These are phyloP conservation scores for Bibio marci DNA, from an alignment of 2,888 invertebrate genomes.

Conservation along the genomic window DNA sequence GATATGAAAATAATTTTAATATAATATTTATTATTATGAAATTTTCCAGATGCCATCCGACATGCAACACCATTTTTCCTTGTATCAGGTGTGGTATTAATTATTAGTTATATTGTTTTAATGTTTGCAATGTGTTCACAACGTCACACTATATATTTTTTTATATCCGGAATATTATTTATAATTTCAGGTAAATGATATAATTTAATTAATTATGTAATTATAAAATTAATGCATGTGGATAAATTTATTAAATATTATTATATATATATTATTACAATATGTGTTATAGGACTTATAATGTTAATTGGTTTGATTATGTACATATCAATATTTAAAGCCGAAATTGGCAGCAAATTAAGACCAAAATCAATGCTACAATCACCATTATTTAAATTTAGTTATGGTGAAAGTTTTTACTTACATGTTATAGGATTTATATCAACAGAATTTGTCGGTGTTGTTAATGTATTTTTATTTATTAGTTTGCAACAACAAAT, in stretches of 20 bases:
- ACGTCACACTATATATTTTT: conserved; percentile 60
- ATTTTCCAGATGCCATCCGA: conserved; percentile 74
- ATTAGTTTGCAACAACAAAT: conserved; percentile 34
- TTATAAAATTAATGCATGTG: too few species aligned
- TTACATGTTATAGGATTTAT: conserved; percentile 72
- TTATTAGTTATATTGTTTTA: conserved; percentile 64
- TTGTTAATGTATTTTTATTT: conserved; percentile 73
- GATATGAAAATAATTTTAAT: too few species aligned
- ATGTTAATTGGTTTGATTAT: conserved; percentile 84
- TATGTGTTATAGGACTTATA: conserved; percentile 67
- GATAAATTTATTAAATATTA: neutral
- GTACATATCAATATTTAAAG: conserved; percentile 84
- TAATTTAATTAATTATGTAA: neutral
- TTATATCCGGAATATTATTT: conserved; percentile 72
- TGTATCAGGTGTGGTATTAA: conserved; percentile 55
- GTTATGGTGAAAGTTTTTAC: conserved; percentile 77
- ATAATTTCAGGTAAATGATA: conserved; percentile 63
- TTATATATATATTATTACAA: neutral
- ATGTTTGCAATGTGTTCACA: conserved; percentile 63
- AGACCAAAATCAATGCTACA: conserved; percentile 62
- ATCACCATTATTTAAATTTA: conserved; percentile 65
- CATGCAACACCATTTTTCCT: conserved; percentile 69
- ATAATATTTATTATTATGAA: too few species aligned
- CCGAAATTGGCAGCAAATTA: conserved; percentile 76
- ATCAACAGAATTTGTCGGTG: conserved; percentile 69